Evolutionary conservation across 2,797 vertebrate species (phyloP).

Genomic region (Crypturellus tataupa): DNA sequence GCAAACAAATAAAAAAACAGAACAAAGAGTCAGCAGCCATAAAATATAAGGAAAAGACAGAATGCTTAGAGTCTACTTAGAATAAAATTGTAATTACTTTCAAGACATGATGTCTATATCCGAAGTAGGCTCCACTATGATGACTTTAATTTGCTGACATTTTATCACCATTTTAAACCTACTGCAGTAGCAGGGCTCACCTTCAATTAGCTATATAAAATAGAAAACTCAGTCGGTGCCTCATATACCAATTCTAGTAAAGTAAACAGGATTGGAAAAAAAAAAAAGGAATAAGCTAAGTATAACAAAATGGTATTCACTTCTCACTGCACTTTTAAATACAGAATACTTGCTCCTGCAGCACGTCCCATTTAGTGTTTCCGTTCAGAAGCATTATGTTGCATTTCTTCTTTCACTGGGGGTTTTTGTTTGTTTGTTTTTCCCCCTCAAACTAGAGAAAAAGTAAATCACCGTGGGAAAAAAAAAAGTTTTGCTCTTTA

Average conservation of each 20-base stretch:
- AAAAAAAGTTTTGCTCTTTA: background rate
- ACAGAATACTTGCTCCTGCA: background rate
- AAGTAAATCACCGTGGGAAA: background rate
- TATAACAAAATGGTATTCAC: background rate
- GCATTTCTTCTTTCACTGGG: background rate
- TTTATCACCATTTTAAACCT: background rate
- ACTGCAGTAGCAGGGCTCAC: background rate
- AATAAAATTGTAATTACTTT: background rate
- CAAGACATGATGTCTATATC: background rate
- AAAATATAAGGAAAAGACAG: background rate
- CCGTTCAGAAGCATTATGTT: background rate
- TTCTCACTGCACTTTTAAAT: background rate
- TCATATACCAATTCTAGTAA: background rate
- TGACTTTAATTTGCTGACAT: background rate
- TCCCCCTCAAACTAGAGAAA: background rate
- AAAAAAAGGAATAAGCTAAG: fast-evolving
- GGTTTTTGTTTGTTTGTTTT: background rate
- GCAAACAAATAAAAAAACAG: background rate
- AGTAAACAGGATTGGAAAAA: background rate
- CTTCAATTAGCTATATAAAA: background rate
- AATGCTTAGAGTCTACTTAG: background rate
- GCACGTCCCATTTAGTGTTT: background rate
- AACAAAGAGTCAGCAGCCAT: background rate
- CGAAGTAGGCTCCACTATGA: background rate
- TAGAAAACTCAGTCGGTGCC: background rate